These are phyloP conservation scores for Formica selysi DNA, from an alignment of 1,140 invertebrate genomes.

Conservation along the genomic window DNA sequence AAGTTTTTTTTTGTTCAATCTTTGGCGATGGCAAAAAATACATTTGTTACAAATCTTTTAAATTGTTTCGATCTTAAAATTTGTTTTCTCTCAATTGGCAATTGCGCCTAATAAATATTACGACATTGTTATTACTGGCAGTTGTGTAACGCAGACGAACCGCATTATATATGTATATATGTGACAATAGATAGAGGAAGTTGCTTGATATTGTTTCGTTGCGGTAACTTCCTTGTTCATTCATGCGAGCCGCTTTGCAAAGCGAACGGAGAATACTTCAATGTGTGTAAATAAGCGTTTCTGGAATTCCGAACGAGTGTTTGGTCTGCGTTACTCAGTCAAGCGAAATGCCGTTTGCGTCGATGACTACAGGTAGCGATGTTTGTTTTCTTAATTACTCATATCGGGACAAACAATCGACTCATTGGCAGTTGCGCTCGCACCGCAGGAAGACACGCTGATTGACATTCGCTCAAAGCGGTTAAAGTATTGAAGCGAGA, in stretches of 20 bases:
- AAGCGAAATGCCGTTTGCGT: conserved; percentile 16
- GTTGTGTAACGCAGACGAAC: conserved; percentile 5
- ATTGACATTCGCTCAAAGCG: conserved; percentile 16
- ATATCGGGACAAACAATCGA: background rate
- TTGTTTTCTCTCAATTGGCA: background rate
- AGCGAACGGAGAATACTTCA: background rate
- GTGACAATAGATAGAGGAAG: conserved; percentile 12
- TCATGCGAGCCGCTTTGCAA: conserved; percentile 6
- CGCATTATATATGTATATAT: background rate
- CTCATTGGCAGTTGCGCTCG: background rate
- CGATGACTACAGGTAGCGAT: background rate
- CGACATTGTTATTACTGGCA: background rate
- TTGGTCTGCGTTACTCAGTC: conserved; percentile 20
- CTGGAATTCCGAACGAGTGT: conserved; percentile 22
- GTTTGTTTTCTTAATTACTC: conserved; percentile 30
- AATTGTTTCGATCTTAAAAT: background rate
- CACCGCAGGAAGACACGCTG: background rate
- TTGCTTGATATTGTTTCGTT: conserved; percentile 3
- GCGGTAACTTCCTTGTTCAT: conserved; percentile 30
- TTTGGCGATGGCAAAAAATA: background rate
- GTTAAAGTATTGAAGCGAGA: background rate
- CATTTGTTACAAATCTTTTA: no score
- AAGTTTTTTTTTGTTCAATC: background rate
- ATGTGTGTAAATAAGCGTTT: conserved; percentile 6
- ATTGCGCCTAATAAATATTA: background rate